Conservation (phyloP, 2,113 vertebrate species). For the Seriola aureovittata region DNA sequence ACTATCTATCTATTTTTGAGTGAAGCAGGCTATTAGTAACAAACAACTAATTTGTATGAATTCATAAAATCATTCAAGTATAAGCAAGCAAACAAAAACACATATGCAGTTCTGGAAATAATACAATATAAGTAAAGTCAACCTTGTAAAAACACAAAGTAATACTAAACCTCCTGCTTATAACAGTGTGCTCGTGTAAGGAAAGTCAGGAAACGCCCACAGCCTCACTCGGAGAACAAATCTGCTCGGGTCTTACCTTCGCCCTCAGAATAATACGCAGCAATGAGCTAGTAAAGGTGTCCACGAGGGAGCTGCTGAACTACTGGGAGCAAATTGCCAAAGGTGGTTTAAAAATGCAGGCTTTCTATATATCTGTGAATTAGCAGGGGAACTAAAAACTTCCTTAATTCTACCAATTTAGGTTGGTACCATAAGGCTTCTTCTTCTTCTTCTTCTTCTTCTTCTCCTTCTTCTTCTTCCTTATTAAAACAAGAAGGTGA, state of each 20-base stretch:
- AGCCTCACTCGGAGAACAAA: slow-evolving; percentile 24
- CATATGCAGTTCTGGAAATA: not conserved
- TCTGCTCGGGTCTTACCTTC: slow-evolving; percentile 65
- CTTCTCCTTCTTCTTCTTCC: slow-evolving; percentile 73
- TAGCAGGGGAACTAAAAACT: slow-evolving; percentile 87
- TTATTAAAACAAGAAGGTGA: slow-evolving; percentile 82
- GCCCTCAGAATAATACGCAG: slow-evolving; percentile 29
- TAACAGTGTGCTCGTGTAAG: not conserved
- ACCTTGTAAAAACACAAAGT: slow-evolving; percentile 8
- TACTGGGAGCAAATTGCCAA: slow-evolving; percentile 76
- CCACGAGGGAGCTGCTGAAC: slow-evolving; percentile 62
- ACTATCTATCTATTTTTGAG: not conserved
- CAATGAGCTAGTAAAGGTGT: slow-evolving; percentile 23
- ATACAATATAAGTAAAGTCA: not conserved
- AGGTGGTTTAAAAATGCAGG: slow-evolving; percentile 79
- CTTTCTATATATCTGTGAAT: slow-evolving; percentile 84
- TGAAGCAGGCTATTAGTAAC: not conserved
- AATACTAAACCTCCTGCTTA: slow-evolving; percentile 8
- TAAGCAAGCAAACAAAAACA: not conserved
- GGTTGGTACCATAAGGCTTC: slow-evolving; percentile 78
- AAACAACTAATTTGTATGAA: not conserved
- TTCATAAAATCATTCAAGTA: not conserved
- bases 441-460: slow-evolving; percentile 76
- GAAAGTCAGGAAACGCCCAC: slow-evolving; percentile 73
- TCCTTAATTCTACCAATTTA: slow-evolving; percentile 86